These are phyloP conservation scores for Hylyphantes graminicola DNA, from an alignment of 1,140 invertebrate species.

Conservation along the genomic window DNA sequence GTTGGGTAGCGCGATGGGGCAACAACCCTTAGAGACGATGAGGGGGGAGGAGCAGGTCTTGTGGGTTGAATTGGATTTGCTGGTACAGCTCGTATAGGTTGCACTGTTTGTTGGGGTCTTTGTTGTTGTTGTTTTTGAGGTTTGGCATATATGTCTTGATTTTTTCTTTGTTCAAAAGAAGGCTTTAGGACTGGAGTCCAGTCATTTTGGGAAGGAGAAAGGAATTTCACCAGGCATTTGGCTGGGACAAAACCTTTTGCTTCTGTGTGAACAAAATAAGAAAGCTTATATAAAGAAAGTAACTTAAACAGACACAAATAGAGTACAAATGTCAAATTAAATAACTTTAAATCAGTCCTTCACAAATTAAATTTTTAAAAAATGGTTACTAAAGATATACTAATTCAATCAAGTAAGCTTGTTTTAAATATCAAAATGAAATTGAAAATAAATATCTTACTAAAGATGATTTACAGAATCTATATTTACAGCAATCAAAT, in stretches of 20 bases:
- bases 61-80: conserved; percentile 9
- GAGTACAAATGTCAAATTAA: neutral
- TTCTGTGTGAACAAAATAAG: conserved; percentile 45
- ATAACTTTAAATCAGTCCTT: neutral
- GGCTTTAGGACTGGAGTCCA: neutral
- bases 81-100: neutral
- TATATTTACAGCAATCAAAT: too few species aligned
- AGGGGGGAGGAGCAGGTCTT: conserved; percentile 5
- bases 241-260: conserved; percentile 66
- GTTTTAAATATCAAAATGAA: neutral
- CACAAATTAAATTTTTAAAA: neutral
- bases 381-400: neutral
- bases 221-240: conserved; percentile 62
- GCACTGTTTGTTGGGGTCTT: neutral
- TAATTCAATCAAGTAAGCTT: neutral
- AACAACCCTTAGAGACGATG: conserved; percentile 35
- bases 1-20: conserved; percentile 37
- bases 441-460: conserved; percentile 3
- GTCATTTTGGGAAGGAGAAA: conserved; percentile 5
- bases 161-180: neutral
- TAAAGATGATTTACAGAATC: neutral
- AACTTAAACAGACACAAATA: neutral
- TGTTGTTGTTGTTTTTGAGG: neutral
- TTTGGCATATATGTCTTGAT: neutral
- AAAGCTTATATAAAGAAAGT: neutral